These are phyloP conservation scores for Arctia plantaginis DNA, from an alignment of 2,888 invertebrate species.

Conservation along the genomic window DNA sequence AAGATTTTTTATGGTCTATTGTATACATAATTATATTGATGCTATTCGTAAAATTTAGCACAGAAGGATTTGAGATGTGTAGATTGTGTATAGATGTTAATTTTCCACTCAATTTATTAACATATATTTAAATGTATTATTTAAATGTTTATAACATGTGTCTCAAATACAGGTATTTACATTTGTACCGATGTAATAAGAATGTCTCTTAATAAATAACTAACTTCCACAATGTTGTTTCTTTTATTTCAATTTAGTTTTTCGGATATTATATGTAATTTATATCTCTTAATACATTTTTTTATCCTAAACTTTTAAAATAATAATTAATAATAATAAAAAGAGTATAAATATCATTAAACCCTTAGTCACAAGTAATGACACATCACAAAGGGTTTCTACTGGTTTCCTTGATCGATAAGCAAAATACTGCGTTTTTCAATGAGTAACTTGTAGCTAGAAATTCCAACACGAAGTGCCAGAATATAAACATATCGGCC, in stretches of 20 bases:
- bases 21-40: slow-evolving; percentile 39
- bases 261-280: not conserved
- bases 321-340: too few relatives aligned
- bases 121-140: slow-evolving; percentile 40
- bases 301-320: not conserved
- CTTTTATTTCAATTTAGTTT: slow-evolving; percentile 14
- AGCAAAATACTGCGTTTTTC: not conserved
- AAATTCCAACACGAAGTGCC: not conserved
- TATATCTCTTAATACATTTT: not conserved
- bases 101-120: slow-evolving; percentile 50
- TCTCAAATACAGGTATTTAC: slow-evolving; percentile 52
- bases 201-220: slow-evolving; percentile 54
- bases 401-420: too few relatives aligned
- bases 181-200: slow-evolving; percentile 53
- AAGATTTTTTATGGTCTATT: slow-evolving; percentile 52
- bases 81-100: slow-evolving; percentile 57
- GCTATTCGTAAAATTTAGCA: slow-evolving; percentile 60
- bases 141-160: slow-evolving; percentile 40
- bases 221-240: slow-evolving; percentile 38
- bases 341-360: too few relatives aligned
- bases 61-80: slow-evolving; percentile 75
- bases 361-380: too few relatives aligned
- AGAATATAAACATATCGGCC: not conserved
- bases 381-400: too few relatives aligned
- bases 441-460: not conserved